Evolutionary conservation across 2,797 vertebrate genomes (phyloP).

Genomic region (Mergus octosetaceus): DNA sequence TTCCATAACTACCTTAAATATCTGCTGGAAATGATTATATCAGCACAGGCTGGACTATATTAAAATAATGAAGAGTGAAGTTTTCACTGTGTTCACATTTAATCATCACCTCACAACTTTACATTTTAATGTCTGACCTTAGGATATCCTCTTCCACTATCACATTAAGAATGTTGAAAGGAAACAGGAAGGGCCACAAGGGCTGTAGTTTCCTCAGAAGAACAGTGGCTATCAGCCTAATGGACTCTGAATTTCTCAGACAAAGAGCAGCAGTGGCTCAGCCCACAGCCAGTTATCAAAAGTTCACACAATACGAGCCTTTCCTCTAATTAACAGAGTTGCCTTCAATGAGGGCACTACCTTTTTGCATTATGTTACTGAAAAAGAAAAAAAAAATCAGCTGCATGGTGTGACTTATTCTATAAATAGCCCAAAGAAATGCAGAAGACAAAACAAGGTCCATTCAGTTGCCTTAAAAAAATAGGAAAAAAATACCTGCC

Average conservation of each 20-base stretch:
- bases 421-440: slow-evolving; percentile 33
- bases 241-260: slow-evolving; percentile 65
- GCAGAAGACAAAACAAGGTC: slow-evolving; percentile 5
- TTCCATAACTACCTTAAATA: slow-evolving; percentile 55
- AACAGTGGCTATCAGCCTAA: slow-evolving; percentile 64
- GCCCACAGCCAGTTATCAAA: slow-evolving; percentile 40
- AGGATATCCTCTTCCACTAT: slow-evolving; percentile 72
- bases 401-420: neutral
- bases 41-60: slow-evolving; percentile 43
- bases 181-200: slow-evolving; percentile 70
- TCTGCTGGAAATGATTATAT: slow-evolving; percentile 64
- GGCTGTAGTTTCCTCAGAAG: slow-evolving; percentile 68
- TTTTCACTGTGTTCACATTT: slow-evolving; percentile 65
- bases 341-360: neutral
- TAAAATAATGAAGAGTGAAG: slow-evolving; percentile 70
- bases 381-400: neutral
- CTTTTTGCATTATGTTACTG: slow-evolving; percentile 5
- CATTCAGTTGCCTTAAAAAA: neutral
- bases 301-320: slow-evolving; percentile 38
- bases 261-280: slow-evolving; percentile 59
- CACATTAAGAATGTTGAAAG: slow-evolving; percentile 73
- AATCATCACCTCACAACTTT: slow-evolving; percentile 72
- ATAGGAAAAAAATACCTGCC: neutral
- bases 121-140: slow-evolving; percentile 72
- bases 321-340: slow-evolving; percentile 52